Evolutionary conservation across 2,888 invertebrate species (phyloP), one percentile per base, ranked within the genome.

Genomic region (Matsumyia berberina): DNA sequence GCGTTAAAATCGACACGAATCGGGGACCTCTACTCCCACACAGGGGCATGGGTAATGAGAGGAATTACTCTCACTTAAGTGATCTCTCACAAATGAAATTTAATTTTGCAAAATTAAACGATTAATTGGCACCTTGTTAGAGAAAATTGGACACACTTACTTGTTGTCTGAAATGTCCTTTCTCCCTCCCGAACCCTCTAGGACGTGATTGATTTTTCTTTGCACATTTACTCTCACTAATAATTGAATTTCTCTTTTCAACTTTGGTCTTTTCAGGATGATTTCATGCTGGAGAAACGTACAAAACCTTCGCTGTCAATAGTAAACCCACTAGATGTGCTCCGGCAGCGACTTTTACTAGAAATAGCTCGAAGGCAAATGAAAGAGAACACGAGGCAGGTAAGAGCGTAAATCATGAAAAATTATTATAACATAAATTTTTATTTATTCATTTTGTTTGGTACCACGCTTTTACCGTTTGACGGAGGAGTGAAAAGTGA

Each of bases 361-460:
- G 97, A 97, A 92, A 95, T 97, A 87, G 96, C 96, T 12, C 94
- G 97, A 89, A 95, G 96, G 91, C 95, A 96, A 92, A 95, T 95
- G 93, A 94, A 95, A 88, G 95, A 96, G 89, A 94, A 95, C 87
- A 94, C 94, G 89, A 93, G 94, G 89, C 94, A 95, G 90, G 94
- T 94, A 88, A 90, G 88, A 72, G 53, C 39, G 11, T 33, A 31
- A 76, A 66, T 49, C 19, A 67, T 57, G 39, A 73, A 81, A 83
- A 78, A 66, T 66, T 60, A 53, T 76, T 77, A 53, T 51, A 15
- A 33, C 44, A 35, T 57, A 44, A 39, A 76, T 37, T 66, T 70
- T 62, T 17, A n/a, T 37, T 46, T 39, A 1, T 8, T 35, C 24
- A 24, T 29, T 76, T 49, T 53, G 31, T 51, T 53, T 33, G 51